phyloP scores from a whole-genome alignment of 2,888 invertebrate species.

The Cylindroiulus punctatus region DNA sequence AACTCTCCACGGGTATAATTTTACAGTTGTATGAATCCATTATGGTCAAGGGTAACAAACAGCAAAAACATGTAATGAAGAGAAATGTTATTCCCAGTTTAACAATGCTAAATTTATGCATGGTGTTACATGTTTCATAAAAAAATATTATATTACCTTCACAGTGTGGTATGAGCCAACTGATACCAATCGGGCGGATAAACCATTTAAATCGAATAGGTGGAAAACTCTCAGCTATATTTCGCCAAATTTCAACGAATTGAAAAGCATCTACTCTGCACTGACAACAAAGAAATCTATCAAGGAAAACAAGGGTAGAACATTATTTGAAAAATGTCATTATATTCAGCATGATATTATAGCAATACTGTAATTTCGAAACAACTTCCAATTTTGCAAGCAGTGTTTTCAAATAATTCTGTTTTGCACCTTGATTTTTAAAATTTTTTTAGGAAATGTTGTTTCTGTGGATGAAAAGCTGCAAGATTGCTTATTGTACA shows the following conservation, averaged over 20 bases:
- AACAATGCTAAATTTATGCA: slow-evolving; percentile 33
- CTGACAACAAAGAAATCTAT: neutral
- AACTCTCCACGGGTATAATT: neutral
- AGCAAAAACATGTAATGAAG: too few relatives aligned
- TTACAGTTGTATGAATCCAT: neutral
- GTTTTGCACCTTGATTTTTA: too few relatives aligned
- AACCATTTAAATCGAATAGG: slow-evolving; percentile 72
- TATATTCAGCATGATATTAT: neutral
- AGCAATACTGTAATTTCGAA: too few relatives aligned
- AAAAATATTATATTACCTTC: neutral
- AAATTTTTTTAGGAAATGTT: neutral
- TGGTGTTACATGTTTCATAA: too few relatives aligned
- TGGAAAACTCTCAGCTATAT: slow-evolving; percentile 70
- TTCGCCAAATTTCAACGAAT: slow-evolving; percentile 84
- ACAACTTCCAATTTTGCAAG: too few relatives aligned
- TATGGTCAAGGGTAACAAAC: too few relatives aligned
- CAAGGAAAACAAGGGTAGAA: neutral
- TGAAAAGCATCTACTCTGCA: slow-evolving; percentile 71
- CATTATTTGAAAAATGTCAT: neutral
- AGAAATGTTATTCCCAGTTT: too few relatives aligned
- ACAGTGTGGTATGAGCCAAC: slow-evolving; percentile 92
- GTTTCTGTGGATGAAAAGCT: neutral
- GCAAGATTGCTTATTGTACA: slow-evolving; percentile 12
- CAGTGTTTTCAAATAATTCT: too few relatives aligned
- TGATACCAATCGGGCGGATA: slow-evolving; percentile 79